phyloP scores from a whole-genome alignment of 2,797 vertebrate genomes.

The Malurus splendens region DNA sequence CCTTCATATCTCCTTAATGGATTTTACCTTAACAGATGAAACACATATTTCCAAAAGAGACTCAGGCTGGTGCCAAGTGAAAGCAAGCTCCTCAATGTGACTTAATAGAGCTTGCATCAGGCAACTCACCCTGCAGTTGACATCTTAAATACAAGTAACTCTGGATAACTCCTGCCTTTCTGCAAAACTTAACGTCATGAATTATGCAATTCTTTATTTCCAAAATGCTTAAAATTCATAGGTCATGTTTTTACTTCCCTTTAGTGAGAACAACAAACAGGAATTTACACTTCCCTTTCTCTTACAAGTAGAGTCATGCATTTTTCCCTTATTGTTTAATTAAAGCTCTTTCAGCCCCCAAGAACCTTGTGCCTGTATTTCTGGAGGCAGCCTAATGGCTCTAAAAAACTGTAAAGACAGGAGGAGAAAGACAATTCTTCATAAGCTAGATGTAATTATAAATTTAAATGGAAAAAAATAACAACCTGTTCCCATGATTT shows the following conservation, averaged over 20 bases:
- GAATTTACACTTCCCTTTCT: slow-evolving; percentile 16
- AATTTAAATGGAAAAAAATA: neutral
- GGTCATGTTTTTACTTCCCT: slow-evolving; percentile 4
- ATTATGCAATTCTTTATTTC: neutral
- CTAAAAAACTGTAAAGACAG: neutral
- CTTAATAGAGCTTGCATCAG: neutral
- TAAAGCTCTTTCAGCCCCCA: neutral
- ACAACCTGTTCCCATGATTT: neutral
- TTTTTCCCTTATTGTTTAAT: neutral
- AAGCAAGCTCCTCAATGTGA: neutral
- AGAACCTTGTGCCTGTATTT: neutral
- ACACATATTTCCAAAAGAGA: neutral
- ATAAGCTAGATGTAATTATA: neutral
- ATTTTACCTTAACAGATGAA: neutral
- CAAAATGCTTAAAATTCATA: neutral
- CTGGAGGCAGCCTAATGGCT: neutral
- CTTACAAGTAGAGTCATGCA: neutral
- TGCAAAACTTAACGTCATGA: neutral
- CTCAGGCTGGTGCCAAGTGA: neutral
- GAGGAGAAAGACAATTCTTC: neutral
- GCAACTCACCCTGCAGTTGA: neutral
- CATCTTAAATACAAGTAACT: neutral
- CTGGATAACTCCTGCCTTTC: neutral
- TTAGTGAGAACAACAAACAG: neutral
- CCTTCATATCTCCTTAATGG: neutral